These are phyloP conservation scores for Drosophila nigricruria DNA, from an alignment of 2,888 invertebrate species.

Conservation along the genomic window DNA sequence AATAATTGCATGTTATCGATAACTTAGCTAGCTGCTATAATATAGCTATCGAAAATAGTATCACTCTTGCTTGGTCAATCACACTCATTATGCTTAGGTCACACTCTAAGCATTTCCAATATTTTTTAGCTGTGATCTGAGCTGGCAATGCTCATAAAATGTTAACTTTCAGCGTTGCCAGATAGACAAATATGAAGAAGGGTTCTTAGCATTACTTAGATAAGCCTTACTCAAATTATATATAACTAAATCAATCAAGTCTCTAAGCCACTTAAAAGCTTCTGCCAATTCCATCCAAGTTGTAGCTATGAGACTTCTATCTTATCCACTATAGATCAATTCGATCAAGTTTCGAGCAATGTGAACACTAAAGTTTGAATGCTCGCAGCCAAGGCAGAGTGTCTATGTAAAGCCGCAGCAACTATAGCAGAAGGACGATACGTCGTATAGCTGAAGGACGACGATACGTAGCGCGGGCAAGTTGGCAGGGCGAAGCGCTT, in stretches of 20 bases:
- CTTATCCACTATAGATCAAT: background rate
- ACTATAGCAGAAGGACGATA: slow-evolving; percentile 26
- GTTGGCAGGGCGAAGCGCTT: slow-evolving; percentile 9
- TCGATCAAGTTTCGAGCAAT: background rate
- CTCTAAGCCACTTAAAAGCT: too few species aligned
- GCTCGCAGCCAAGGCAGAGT: background rate
- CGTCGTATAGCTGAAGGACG: slow-evolving; percentile 19
- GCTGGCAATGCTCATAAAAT: too few species aligned
- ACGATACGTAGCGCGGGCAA: slow-evolving; percentile 8
- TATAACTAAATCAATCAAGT: background rate
- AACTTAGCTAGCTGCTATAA: background rate
- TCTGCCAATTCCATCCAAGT: too few species aligned
- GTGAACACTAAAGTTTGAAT: background rate
- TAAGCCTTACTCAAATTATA: too few species aligned
- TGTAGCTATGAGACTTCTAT: background rate
- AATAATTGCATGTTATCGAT: background rate
- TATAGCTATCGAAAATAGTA: background rate
- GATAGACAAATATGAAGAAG: too few species aligned
- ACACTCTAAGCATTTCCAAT: background rate
- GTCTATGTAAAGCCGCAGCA: slow-evolving; percentile 35
- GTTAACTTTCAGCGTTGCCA: too few species aligned
- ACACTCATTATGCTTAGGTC: background rate
- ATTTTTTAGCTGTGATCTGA: background rate
- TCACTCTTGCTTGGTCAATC: background rate
- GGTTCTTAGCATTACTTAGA: too few species aligned